Evolutionary conservation across 1,140 invertebrate genomes (phyloP).

Genomic region (Papilio xuthus): DNA sequence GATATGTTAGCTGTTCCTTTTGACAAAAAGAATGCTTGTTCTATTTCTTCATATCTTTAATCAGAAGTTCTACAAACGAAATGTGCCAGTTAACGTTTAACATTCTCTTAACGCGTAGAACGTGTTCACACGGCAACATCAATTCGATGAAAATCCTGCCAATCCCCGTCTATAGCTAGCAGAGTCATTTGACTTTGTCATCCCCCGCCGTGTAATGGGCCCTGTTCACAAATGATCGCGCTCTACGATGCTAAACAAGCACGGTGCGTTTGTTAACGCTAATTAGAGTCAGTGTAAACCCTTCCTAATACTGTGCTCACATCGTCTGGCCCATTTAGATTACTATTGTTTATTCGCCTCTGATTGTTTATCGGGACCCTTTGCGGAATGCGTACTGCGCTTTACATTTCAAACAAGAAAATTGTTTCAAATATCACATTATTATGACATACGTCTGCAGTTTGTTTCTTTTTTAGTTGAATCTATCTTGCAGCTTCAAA

Average conservation of each 20-base stretch:
- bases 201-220: conserved; percentile 39
- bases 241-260: conserved; percentile 49
- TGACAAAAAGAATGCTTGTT: neutral
- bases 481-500: too few species aligned
- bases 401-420: neutral
- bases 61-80: neutral
- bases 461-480: neutral
- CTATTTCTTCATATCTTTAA: neutral
- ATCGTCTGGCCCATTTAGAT: conserved; percentile 28
- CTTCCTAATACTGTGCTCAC: conserved; percentile 34
- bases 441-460: too few species aligned
- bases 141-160: conserved; percentile 17
- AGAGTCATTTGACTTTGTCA: conserved; percentile 35
- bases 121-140: conserved; percentile 8
- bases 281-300: conserved; percentile 56
- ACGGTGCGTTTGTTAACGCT: conserved; percentile 53
- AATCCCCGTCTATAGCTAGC: conserved; percentile 27
- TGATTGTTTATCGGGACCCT: conserved; percentile 25
- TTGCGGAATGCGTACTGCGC: conserved; percentile 17
- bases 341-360: conserved; percentile 19
- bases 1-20: too few species aligned
- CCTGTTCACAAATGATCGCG: conserved; percentile 44
- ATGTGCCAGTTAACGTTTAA: neutral
- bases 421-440: neutral
- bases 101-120: conserved; percentile 9